A percentile compares a stretch with the other conserved stretches of the same genome.
Evolutionary conservation across 2,888 invertebrate genomes (phyloP).

Genomic region (Didymodactylos carnosus): DNA sequence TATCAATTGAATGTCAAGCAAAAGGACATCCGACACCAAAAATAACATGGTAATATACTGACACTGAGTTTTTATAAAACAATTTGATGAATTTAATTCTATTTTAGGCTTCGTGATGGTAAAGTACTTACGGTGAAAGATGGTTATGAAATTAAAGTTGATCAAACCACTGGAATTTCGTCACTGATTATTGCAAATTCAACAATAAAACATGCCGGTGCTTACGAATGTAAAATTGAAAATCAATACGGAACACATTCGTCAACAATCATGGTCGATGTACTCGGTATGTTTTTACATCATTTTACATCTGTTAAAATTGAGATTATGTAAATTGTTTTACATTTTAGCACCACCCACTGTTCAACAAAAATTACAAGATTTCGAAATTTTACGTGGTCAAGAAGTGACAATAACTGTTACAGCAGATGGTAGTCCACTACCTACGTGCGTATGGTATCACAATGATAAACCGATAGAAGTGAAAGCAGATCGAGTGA

Average conservation of each 20-base stretch:
- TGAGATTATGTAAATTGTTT: neutral
- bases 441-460: neutral
- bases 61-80: no score
- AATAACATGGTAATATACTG: neutral
- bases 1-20: neutral
- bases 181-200: neutral
- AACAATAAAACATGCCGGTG: neutral
- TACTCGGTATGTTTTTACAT: neutral
- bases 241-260: neutral
- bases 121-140: neutral
- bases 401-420: neutral
- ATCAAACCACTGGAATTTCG: neutral
- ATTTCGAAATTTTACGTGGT: neutral
- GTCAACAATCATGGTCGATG: neutral
- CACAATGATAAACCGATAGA: neutral
- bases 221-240: neutral
- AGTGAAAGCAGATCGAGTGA: neutral
- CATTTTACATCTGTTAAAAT: no score
- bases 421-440: neutral
- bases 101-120: neutral
- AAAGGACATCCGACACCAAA: neutral
- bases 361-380: neutral
- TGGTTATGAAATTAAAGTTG: neutral
- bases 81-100: no score
- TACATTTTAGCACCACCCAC: neutral